Conservation (phyloP, 2,888 invertebrate genomes). For the Periphyllus acericola region DNA sequence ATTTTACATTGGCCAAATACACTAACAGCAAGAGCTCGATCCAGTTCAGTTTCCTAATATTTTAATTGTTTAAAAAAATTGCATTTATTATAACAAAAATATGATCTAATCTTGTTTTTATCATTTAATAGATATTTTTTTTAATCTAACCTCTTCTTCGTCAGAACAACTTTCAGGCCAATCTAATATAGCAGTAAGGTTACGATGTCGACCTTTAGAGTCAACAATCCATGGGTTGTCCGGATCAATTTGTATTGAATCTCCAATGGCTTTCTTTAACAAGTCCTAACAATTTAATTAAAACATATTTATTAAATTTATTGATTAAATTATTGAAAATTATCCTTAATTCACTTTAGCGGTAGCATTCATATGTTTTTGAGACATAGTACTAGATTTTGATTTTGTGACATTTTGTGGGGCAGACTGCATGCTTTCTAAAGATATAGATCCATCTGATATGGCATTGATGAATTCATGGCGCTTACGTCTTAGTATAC, state of each 20-base stretch:
- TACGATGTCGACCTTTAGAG: slow-evolving; percentile 70
- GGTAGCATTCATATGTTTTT: slow-evolving; percentile 52
- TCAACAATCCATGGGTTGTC: slow-evolving; percentile 71
- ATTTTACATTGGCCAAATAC: slow-evolving; percentile 68
- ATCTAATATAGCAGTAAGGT: slow-evolving; percentile 71
- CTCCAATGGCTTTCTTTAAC: slow-evolving; percentile 67
- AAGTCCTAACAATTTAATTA: slow-evolving; percentile 28
- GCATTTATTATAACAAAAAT: not conserved
- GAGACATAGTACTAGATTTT: slow-evolving; percentile 26
- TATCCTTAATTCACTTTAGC: slow-evolving; percentile 17
- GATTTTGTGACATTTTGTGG: slow-evolving; percentile 36
- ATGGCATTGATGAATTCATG: slow-evolving; percentile 73
- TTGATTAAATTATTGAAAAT: not conserved
- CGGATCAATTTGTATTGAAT: slow-evolving; percentile 70
- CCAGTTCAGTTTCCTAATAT: slow-evolving; percentile 64
- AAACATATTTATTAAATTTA: slow-evolving; percentile 7
- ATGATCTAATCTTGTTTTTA: not conserved
- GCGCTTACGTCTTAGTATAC: slow-evolving; percentile 72
- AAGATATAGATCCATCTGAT: slow-evolving; percentile 60
- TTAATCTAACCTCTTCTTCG: slow-evolving; percentile 66
- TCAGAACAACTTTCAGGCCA: slow-evolving; percentile 74
- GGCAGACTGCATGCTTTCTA: slow-evolving; percentile 44
- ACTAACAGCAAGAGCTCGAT: slow-evolving; percentile 67
- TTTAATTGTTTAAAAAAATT: slow-evolving; percentile 21
- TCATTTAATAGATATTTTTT: not conserved